Percentiles rank a stretch among this genome's conserved stretches.
Conservation (phyloP, 2,888 invertebrate genomes). For the Keiferia lycopersicella region DNA sequence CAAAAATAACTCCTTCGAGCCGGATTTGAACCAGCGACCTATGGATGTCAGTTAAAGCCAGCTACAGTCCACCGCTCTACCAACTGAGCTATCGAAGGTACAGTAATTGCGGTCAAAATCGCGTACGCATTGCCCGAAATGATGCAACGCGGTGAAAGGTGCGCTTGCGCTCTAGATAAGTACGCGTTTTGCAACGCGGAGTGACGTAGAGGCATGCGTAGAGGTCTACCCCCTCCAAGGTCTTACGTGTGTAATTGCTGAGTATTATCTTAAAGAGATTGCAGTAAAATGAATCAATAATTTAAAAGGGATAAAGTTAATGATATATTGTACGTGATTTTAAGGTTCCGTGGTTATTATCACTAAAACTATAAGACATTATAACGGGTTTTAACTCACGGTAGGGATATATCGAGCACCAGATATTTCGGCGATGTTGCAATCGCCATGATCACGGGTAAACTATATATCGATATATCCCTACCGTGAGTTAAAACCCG, state of each 20-base stretch:
- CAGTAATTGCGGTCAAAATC: slow-evolving; percentile 6
- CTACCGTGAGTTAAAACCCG: too few species aligned
- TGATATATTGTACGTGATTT: too few species aligned
- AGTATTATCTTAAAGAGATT: too few species aligned
- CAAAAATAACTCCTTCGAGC: slow-evolving; percentile 72
- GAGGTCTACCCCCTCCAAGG: background rate
- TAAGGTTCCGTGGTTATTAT: too few species aligned
- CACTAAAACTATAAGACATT: too few species aligned
- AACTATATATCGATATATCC: too few species aligned
- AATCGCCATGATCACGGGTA: too few species aligned
- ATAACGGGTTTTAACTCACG: too few species aligned
- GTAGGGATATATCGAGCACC: too few species aligned
- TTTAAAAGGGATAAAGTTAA: too few species aligned
- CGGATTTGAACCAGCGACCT: slow-evolving; percentile 84
- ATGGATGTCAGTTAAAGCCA: slow-evolving; percentile 68
- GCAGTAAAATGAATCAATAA: too few species aligned
- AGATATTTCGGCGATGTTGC: too few species aligned
- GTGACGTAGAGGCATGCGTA: background rate
- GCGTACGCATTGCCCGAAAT: slow-evolving; percentile 10
- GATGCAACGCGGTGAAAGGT: slow-evolving; percentile 23
- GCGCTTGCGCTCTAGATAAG: slow-evolving; percentile 12
- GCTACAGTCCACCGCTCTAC: slow-evolving; percentile 72
- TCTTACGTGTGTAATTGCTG: background rate
- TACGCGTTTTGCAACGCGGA: slow-evolving; percentile 15
- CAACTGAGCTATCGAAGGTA: slow-evolving; percentile 73